Evolutionary conservation across 2,797 vertebrate species (phyloP), one percentile per base, ranked within the genome.

Genomic region (Sebastolobus alascanus): DNA sequence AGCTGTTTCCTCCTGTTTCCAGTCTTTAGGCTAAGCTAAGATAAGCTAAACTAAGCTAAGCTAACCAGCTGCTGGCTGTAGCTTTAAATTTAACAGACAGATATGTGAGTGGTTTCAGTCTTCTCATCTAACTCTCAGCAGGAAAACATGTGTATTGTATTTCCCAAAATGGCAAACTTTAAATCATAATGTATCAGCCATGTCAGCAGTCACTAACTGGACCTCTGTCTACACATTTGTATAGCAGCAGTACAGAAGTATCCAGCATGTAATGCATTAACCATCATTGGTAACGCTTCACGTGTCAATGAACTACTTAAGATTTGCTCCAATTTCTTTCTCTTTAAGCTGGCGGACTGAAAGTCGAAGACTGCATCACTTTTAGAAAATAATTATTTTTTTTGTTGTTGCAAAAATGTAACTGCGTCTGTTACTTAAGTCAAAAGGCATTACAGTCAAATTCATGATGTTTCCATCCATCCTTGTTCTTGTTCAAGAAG

Each of bases 391-490:
- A 27, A 29, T 40, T 18, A 7, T 0, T 46, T 33, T 22, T 35
- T 40, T 18, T 27, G 18, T 52, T 52, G 18, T 52, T 52, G 16
- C 59, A 61, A 25, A 77, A 58, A 8, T 11, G 2, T 25, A 59
- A 68, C 65, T 64, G 46, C 38, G 43, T 54, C 67, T 76, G 31
- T 73, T 37, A 13, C 52, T 18, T 20, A 68, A 61, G 78, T 72
- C 61, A 73, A 43, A 68, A 78, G 27, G 55, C 55, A 69, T 69
- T 13, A 58, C 67, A 70, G 46, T 52, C 5, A 80, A 79, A 68
- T 54, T 10, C 65, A 68, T 64, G 70, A 38, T 64, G 76, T 83
- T 81, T 87, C 73, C 68, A 73, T 76, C 69, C 46, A 37, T 68
- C 43, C 18, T 68, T 59, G 25, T 77, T 75, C 68, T 73, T 63